A percentile compares a stretch with the other conserved stretches of the same genome.
These are phyloP conservation scores for Spinus pinus DNA, from an alignment of 2,797 vertebrate species.

Conservation along the genomic window DNA sequence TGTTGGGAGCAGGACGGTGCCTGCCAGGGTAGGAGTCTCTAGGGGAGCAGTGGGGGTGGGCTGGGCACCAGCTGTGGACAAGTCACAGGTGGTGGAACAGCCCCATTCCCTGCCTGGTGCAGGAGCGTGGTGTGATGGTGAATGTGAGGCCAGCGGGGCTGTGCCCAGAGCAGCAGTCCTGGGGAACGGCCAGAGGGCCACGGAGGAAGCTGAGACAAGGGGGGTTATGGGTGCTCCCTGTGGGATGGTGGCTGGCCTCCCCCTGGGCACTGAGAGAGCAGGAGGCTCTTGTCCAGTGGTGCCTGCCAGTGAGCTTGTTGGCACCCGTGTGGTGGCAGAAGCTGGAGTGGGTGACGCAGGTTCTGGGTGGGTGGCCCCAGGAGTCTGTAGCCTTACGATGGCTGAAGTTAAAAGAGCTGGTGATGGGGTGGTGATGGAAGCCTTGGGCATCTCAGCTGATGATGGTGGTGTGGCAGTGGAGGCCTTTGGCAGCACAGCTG, in stretches of 20 bases:
- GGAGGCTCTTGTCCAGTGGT: not conserved
- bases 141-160: not conserved
- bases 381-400: not conserved
- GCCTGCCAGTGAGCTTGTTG: not conserved
- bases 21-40: rapidly evolving
- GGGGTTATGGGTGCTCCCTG: not conserved
- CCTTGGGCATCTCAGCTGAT: not conserved
- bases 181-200: not conserved
- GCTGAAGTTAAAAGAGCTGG: not conserved
- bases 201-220: rapidly evolving
- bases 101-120: not conserved
- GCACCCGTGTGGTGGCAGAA: not conserved
- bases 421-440: not conserved
- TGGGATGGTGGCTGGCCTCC: not conserved
- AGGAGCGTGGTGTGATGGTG: not conserved
- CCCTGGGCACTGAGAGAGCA: not conserved
- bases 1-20: rapidly evolving
- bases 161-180: not conserved
- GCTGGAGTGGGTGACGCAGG: not conserved
- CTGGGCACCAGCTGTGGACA: not conserved
- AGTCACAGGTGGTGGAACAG: rapidly evolving
- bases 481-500: rapidly evolving
- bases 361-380: not conserved
- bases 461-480: not conserved
- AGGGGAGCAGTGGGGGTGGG: not conserved